Conservation (phyloP, 2,113 vertebrate genomes). For the Daphoenositta chrysoptera region DNA sequence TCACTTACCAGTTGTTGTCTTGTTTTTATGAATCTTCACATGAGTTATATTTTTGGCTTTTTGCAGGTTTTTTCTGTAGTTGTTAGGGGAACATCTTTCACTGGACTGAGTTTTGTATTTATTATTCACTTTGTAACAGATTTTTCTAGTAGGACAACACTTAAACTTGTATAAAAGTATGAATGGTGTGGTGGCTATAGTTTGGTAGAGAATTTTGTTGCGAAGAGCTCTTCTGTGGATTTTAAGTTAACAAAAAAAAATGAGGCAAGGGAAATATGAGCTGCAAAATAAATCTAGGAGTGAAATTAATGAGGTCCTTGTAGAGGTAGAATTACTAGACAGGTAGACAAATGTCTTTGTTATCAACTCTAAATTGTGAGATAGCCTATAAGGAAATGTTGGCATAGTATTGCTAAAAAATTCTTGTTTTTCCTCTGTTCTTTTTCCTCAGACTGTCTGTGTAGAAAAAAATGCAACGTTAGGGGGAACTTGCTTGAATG, state of each 20-base stretch:
- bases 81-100: not conserved
- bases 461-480: slow-evolving; percentile 92
- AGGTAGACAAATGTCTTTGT: not conserved
- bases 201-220: not conserved
- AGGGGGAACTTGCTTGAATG: slow-evolving; percentile 96
- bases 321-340: not conserved
- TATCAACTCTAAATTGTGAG: not conserved
- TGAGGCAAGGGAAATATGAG: not conserved
- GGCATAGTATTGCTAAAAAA: not conserved
- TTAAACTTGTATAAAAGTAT: not conserved
- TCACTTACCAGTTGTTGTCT: not conserved
- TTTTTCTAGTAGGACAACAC: not conserved
- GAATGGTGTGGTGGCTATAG: not conserved
- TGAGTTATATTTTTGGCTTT: not conserved
- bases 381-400: not conserved
- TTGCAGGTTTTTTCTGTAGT: not conserved
- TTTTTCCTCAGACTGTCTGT: slow-evolving; percentile 85
- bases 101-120: not conserved
- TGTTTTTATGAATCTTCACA: not conserved
- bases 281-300: not conserved
- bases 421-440: not conserved
- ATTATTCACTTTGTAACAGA: not conserved
- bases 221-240: not conserved
- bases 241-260: not conserved
- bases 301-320: not conserved